These are phyloP conservation scores for Mylabris phalerata DNA, from an alignment of 1,140 invertebrate species.

Conservation along the genomic window DNA sequence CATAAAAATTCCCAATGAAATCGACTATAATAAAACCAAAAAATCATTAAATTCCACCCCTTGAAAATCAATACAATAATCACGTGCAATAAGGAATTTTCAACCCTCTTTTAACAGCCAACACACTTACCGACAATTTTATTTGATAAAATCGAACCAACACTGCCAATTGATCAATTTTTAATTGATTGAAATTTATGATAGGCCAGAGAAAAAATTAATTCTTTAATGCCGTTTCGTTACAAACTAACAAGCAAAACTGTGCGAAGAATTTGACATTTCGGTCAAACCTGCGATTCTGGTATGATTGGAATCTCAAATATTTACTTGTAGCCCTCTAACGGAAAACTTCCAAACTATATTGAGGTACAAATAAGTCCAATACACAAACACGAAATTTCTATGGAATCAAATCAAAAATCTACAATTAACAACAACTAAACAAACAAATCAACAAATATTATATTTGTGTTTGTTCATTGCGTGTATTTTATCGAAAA, in stretches of 20 bases:
- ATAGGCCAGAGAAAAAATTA: constrained; percentile 10
- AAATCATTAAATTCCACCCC: not conserved
- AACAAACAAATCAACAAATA: not conserved
- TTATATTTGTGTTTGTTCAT: not conserved
- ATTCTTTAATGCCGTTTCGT: constrained; percentile 31
- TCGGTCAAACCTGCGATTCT: constrained; percentile 43
- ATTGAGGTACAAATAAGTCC: constrained; percentile 17
- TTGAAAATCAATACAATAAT: not conserved
- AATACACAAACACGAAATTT: not conserved
- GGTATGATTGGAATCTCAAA: constrained; percentile 43
- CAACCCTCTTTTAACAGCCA: not conserved
- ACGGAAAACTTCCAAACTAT: constrained; percentile 35
- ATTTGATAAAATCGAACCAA: not conserved
- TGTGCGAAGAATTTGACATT: constrained; percentile 45
- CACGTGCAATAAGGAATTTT: not conserved
- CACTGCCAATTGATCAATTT: not conserved
- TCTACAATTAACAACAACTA: constrained; percentile 3
- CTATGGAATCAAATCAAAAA: not conserved
- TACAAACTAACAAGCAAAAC: constrained; percentile 40
- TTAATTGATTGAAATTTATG: not conserved
- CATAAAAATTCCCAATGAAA: not conserved
- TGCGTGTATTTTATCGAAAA: no score
- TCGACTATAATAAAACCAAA: no score
- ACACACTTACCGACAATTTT: not conserved
- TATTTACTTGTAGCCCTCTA: constrained; percentile 41